Evolutionary conservation across 37 sponge, comb jelly and placozoan genomes (phyloP), one percentile per base, ranked within the genome.

Genomic region (Bolinopsis microptera): DNA sequence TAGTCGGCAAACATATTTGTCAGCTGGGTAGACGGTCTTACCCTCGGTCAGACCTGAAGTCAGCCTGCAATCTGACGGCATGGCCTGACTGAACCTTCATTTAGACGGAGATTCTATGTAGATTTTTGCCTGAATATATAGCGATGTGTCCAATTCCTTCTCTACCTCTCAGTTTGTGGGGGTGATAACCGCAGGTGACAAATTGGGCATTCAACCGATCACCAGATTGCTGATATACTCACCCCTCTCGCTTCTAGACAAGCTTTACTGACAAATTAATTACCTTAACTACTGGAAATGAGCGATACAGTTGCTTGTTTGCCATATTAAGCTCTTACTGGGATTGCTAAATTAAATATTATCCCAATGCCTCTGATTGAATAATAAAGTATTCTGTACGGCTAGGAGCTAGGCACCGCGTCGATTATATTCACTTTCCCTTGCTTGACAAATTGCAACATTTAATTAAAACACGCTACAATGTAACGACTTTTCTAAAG

Each of bases 401-500:
- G 13, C 5, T 5, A 13, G 61, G 61, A 48, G 61, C 9, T 48
- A 48, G 61, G 61, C 61, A 48, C 61, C 30, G 74, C 25, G 25
- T 70, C 74, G 74, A 70, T 77, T 35, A 77, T 33, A 77, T 77
- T 77, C 80, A 77, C 80, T 77, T 77, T 35, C 33, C 80, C 21
- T n/a, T 77, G 80, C 80, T 77, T 77, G 80, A 35, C 80, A 77
- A 77, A 35, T 32, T 77, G 80, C 36, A 2, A 77, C 80, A 77
- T 77, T 77, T 77, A 77, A 77, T 77, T 77, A 77, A 77, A 77
- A 27, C 32, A 13, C 0, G 80, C 32, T 77, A 77, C 80, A 77
- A 33, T 77, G 80, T 77, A 77, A 77, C 80, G 33, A 77, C 80
- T 32, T 26, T 70, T 70, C 30, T 28, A 24, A 70, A 70, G 33